Base-by-base conservation (phyloP, 2,797 vertebrate genomes). In the Peromyscus aztecus region DNA sequence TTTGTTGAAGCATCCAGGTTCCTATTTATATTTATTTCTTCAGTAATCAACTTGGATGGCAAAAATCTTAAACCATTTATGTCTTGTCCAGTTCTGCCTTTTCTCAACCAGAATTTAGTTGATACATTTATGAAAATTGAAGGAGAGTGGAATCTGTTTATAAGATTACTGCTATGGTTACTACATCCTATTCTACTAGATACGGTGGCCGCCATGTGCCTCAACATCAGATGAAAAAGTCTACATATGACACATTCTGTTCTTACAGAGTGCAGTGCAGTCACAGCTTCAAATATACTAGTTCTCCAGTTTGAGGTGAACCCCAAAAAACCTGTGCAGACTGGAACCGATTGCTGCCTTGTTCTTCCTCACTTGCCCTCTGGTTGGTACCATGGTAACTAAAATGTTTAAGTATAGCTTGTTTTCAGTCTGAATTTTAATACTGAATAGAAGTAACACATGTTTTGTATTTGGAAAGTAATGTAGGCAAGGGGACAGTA, bases 101-200 rank as follows among this genome's bases (percentile, higher is more conserved):
- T 95, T 96, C 67, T 94, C 69, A 73, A 2, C 46, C 84, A 21
- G 52, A 91, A 83, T 46, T 94, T 65, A 84, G 14, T 84, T 94
- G 88, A 85, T 69, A 46, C 34, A 5, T 57, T 94, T 55, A 57
- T 46, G 61, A 90, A 77, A 29, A 73, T 13, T 57, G 6, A 80
- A 75, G 46, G n/a, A 37, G n/a, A n/a, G 0, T 87, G 61, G 87
- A 90, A 46, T 71, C 40, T 40, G 3, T 34, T 83, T 2, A 4
- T n/a, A 34, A 82, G n/a, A n/a, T n/a, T n/a, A n/a, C n/a, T n/a
- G 12, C 65, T 82, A 2, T 69, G 10, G 40, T n/a, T 23, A 34
- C 75, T 31, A 67, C 21, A 65, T 40, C 1, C 40, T 57, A 2
- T 55, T 0, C 10, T 57, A 8, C 52, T 5, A n/a, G 75, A 40